phyloP scores from a whole-genome alignment of 2,888 invertebrate genomes.

The Apamea sordens region DNA sequence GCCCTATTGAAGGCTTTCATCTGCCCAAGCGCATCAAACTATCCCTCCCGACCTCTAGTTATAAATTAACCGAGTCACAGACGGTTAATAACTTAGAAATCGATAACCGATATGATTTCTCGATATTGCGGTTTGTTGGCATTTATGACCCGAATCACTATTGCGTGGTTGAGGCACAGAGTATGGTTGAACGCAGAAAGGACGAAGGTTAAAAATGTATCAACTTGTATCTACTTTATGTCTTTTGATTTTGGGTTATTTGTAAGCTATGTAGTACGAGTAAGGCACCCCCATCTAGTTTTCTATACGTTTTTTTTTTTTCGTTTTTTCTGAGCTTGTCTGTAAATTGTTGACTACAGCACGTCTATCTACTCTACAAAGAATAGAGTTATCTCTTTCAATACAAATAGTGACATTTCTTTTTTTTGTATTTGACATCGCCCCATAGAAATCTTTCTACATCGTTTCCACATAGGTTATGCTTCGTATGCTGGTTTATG shows the following conservation, averaged over 20 bases:
- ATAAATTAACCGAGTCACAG: conserved; percentile 63
- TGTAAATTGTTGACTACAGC: background rate
- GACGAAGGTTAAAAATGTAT: background rate
- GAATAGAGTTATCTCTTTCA: background rate
- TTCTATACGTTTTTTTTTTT: no score
- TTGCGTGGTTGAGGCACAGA: conserved; percentile 57
- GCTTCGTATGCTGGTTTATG: background rate
- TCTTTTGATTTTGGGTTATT: background rate
- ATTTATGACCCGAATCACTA: conserved; percentile 71
- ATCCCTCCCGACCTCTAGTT: conserved; percentile 46
- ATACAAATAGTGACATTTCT: background rate
- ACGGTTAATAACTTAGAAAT: conserved; percentile 77
- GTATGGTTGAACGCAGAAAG: conserved; percentile 16
- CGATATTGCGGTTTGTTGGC: conserved; percentile 73
- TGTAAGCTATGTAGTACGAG: no score
- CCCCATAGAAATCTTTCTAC: background rate
- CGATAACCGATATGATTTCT: conserved; percentile 78
- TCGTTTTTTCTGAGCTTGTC: background rate
- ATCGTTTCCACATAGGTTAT: background rate
- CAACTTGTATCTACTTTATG: background rate
- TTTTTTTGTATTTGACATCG: background rate
- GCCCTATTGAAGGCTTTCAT: conserved; percentile 45
- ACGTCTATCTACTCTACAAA: background rate
- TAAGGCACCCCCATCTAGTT: no score
- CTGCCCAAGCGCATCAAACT: conserved; percentile 48